Base-by-base conservation (phyloP, 2,888 invertebrate genomes). In the Cephus spinipes region DNA sequence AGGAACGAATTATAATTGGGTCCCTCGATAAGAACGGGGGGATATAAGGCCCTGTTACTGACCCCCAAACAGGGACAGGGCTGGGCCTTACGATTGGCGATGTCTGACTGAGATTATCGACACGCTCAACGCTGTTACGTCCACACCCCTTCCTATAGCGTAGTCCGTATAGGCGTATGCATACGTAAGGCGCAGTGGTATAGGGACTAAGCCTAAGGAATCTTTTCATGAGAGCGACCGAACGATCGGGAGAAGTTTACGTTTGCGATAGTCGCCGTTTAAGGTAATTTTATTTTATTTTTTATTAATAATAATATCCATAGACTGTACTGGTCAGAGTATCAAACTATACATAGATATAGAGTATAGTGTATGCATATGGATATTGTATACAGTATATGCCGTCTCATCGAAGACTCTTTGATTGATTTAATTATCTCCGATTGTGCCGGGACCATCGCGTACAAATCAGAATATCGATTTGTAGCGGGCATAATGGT, bases 401-500 rank as follows among this genome's bases (percentile, higher is more conserved):
- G 40, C 40, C 40, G 40, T 40, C 40, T 40, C 40, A 40, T 40
- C 40, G 30, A 30, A n/a, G 73, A 68, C 15, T 80, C 79, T 79
- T 80, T 82, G 83, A 82, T 81, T 83, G 82, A 82, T 83, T 82
- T 83, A 83, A 83, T 83, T 83, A 83, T 81, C 79, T 82, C 75
- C 78, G 74, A 77, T 77, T 77, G 77, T 77, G 77, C 74, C 73
- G 76, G 34, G 33, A 76, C 74, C 77, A 34, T 55, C 78, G 76
- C 81, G 82, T 84, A 84, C 84, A 84, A 86, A 88, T 87, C 85
- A 81, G 83, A 83, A 82, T 84, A 85, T 83, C 83, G 85, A 87
- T 86, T 86, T 85, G 85, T 87, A 84, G 81, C 83, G 81, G 81
- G 84, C 84, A 83, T 86, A 86, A 86, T 86, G 85, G 86, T 83